A percentile compares a stretch with the other conserved stretches of the same genome.
Conservation (phyloP, 2,113 vertebrate species). For the Colaptes auratus region DNA sequence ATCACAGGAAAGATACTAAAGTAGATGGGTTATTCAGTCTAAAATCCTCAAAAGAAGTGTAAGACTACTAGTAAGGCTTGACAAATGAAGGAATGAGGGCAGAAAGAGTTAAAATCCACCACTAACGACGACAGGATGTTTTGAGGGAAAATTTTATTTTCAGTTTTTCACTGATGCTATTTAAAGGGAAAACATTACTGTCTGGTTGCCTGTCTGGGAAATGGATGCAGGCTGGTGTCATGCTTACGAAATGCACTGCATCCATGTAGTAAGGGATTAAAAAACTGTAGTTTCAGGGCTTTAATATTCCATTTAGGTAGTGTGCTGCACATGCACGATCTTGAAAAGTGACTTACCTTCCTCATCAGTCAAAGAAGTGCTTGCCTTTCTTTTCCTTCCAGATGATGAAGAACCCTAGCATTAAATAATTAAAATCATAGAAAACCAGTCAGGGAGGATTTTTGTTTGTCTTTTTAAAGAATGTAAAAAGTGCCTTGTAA, state of each 20-base stretch:
- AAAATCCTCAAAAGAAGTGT: neutral
- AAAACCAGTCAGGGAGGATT: neutral
- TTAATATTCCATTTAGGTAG: neutral
- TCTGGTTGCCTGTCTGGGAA: neutral
- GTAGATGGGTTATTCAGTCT: neutral
- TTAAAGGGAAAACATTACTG: neutral
- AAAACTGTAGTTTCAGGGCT: neutral
- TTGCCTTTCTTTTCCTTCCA: constrained; percentile 85
- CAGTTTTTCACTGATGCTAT: neutral
- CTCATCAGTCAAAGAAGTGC: constrained; percentile 79
- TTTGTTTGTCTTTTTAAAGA: neutral
- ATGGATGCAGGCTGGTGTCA: neutral
- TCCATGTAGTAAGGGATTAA: neutral
- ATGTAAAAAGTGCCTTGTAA: neutral
- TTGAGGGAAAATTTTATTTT: neutral
- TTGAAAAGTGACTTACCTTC: constrained; percentile 62
- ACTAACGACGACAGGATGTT: neutral
- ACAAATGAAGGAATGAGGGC: neutral
- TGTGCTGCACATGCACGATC: neutral
- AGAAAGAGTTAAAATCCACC: neutral
- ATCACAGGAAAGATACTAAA: neutral
- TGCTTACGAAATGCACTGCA: neutral
- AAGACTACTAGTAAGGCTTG: neutral
- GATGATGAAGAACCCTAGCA: constrained; percentile 70
- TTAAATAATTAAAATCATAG: neutral